A percentile compares a stretch with the other conserved stretches of the same genome.
phyloP scores from a whole-genome alignment of 2,888 invertebrate species.

The Caenorhabditis panamensis region DNA sequence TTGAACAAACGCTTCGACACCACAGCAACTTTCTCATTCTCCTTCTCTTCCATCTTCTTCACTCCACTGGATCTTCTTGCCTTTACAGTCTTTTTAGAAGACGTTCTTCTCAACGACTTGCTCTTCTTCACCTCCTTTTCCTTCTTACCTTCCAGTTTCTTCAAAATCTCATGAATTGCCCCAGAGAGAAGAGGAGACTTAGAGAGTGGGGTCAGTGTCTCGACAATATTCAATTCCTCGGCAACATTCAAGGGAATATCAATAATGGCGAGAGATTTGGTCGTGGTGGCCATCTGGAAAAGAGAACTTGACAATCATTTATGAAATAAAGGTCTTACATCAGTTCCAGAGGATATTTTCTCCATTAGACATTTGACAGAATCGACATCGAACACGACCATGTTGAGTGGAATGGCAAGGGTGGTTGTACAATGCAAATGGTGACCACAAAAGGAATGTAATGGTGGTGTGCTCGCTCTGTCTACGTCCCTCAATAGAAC shows the following conservation, averaged over 20 bases:
- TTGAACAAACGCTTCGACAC: slow-evolving; percentile 20
- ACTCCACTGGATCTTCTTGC: slow-evolving; percentile 12
- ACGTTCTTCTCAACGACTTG: neutral
- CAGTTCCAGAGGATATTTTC: slow-evolving; percentile 11
- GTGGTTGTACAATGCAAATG: too few relatives aligned
- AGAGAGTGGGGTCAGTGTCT: slow-evolving; percentile 9
- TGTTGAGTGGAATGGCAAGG: neutral
- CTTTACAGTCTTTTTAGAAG: slow-evolving; percentile 16
- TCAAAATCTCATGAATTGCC: slow-evolving; percentile 40
- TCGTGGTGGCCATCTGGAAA: slow-evolving; percentile 15
- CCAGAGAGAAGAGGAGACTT: slow-evolving; percentile 14
- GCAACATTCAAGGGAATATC: slow-evolving; percentile 9
- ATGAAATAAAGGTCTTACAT: slow-evolving; percentile 11
- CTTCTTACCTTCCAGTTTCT: slow-evolving; percentile 32
- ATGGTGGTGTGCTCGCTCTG: neutral
- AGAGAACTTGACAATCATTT: neutral
- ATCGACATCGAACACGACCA: neutral
- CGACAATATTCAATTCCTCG: slow-evolving; percentile 7
- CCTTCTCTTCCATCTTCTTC: slow-evolving; percentile 9
- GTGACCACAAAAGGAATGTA: neutral
- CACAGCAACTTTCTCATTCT: neutral
- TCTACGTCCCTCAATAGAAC: neutral
- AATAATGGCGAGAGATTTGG: slow-evolving; percentile 9
- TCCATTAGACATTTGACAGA: neutral
- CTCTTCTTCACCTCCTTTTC: neutral